Evolutionary conservation across 2,888 invertebrate species (phyloP).

Genomic region (Synergus japonicus): DNA sequence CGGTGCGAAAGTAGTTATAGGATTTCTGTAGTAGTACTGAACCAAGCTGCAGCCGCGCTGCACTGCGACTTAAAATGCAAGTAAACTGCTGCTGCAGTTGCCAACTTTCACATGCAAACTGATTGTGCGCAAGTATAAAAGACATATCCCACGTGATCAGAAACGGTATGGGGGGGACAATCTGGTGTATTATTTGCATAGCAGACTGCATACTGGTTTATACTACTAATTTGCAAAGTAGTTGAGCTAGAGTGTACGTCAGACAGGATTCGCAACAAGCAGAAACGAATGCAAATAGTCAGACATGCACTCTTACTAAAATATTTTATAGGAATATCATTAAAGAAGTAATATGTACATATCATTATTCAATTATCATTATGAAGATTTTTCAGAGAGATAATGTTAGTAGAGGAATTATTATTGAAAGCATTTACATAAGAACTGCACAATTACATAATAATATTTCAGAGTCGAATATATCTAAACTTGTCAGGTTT

Average conservation of each 20-base stretch:
- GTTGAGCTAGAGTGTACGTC: constrained; percentile 10
- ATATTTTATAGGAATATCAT: no score
- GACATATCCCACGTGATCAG: constrained; percentile 58
- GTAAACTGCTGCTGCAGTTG: constrained; percentile 53
- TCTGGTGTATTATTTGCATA: constrained; percentile 69
- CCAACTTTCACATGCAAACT: constrained; percentile 63
- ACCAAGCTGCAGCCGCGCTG: constrained; percentile 46
- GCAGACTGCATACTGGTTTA: not conserved
- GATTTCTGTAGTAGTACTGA: not conserved
- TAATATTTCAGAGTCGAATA: no score
- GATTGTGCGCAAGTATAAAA: constrained; percentile 58
- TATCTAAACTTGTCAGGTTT: no score
- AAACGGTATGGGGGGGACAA: constrained; percentile 58
- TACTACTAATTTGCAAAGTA: constrained; percentile 17
- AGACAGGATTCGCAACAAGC: constrained; percentile 10
- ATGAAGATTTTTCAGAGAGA: no score
- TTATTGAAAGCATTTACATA: no score
- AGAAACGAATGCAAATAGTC: not conserved
- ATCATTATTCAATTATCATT: no score
- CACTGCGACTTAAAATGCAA: constrained; percentile 5
- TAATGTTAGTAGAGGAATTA: no score
- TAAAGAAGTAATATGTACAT: no score
- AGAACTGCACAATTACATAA: no score
- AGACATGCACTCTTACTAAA: not conserved
- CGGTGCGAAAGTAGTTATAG: constrained; percentile 30